Evolutionary conservation across 2,888 invertebrate species (phyloP).

Genomic region (Rotaria macrura): DNA sequence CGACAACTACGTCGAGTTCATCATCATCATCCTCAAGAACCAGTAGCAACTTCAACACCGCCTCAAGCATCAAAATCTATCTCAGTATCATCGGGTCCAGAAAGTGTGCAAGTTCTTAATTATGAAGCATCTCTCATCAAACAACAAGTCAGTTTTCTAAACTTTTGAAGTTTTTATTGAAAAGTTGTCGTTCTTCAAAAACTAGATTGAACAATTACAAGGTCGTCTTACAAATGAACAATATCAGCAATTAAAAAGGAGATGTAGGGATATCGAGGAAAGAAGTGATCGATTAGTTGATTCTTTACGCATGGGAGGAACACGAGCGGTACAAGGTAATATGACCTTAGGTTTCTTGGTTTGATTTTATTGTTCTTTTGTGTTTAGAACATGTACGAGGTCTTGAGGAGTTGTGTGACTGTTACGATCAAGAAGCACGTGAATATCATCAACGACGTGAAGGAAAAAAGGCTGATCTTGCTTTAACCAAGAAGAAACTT

Average conservation of each 20-base stretch:
- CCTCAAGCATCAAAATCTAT: no score
- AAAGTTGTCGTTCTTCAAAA: not conserved
- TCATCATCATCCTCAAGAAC: not conserved
- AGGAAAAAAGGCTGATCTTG: not conserved
- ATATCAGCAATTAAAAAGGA: not conserved
- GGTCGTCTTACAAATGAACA: not conserved
- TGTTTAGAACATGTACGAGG: not conserved
- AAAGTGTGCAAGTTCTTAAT: not conserved
- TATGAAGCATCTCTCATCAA: not conserved
- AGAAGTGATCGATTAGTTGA: not conserved
- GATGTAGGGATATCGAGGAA: not conserved
- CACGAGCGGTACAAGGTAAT: not conserved
- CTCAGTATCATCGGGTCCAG: not conserved
- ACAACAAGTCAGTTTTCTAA: not conserved
- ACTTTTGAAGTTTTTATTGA: not conserved
- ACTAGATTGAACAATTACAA: conserved; percentile 12
- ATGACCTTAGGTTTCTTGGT: not conserved
- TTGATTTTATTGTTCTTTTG: not conserved
- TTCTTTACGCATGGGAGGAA: not conserved
- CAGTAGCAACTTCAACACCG: not conserved
- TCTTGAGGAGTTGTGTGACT: not conserved
- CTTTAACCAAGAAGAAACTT: not conserved
- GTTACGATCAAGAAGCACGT: not conserved
- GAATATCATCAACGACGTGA: not conserved
- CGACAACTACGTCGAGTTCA: not conserved